Evolutionary conservation across 1,140 invertebrate genomes (phyloP).

Genomic region (Charaxes varanes): DNA sequence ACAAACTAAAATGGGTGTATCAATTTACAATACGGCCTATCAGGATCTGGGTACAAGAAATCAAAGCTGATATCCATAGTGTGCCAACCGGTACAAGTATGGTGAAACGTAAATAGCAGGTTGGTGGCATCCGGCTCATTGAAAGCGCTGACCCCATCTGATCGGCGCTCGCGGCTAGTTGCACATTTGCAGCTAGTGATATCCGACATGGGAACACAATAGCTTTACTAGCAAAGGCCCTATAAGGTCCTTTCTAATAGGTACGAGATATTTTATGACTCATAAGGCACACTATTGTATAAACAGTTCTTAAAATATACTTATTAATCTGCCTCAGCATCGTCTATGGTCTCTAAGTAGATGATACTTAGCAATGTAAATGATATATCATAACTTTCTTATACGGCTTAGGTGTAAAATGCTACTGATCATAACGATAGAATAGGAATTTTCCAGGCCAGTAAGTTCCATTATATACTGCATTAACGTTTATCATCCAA

Average conservation of each 20-base stretch:
- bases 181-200: slow-evolving; percentile 50
- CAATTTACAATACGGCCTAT: slow-evolving; percentile 27
- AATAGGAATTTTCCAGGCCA: too few relatives aligned
- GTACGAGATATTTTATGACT: slow-evolving; percentile 2
- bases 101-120: slow-evolving; percentile 70
- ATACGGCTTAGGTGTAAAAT: too few relatives aligned
- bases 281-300: neutral
- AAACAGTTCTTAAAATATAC: too few relatives aligned
- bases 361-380: too few relatives aligned
- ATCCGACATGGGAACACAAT: slow-evolving; percentile 44
- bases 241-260: slow-evolving; percentile 18
- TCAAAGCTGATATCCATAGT: slow-evolving; percentile 56
- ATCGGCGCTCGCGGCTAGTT: slow-evolving; percentile 51
- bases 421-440: too few relatives aligned
- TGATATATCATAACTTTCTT: too few relatives aligned
- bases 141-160: slow-evolving; percentile 72
- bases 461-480: too few relatives aligned
- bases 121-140: slow-evolving; percentile 69
- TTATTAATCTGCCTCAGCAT: too few relatives aligned
- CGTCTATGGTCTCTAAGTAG: too few relatives aligned
- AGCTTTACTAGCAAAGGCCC: slow-evolving; percentile 24
- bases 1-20: slow-evolving; percentile 9
- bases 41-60: slow-evolving; percentile 43
- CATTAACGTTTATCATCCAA: too few relatives aligned
- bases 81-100: slow-evolving; percentile 62